Evolutionary conservation across 2,888 invertebrate species (phyloP), one percentile per base, ranked within the genome.

Genomic region (Pseudococcus longispinus): DNA sequence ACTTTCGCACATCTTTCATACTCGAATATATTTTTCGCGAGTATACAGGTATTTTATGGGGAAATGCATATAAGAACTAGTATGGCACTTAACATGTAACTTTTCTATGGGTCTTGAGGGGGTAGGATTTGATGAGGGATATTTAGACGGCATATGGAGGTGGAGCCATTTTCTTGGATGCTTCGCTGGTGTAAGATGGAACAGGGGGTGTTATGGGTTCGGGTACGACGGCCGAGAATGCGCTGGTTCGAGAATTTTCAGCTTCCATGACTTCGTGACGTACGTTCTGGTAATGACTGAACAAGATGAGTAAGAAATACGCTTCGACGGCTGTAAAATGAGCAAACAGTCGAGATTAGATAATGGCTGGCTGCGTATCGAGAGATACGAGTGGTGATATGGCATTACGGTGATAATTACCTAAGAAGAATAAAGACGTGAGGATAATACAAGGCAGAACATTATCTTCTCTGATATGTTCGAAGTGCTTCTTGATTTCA

Each of bases 131-230:
- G 13, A 2, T 3, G 8, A 8, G 20, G 9, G 60, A 29, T 29
- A 20, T 55, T 80, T 86, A 86, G 29, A 86, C 86, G 23, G 86
- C 86, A n/a, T 86, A 86, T 8, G 86, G 86, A 13, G 86, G 86
- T 20, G 86, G 86, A 18, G 86, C 77, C 32, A 29, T 44, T 74
- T 86, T 86, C 15, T 86, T 86, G n/a, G 77, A 46, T 29, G 46
- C 23, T 46, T 86, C 86, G 46, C n/a, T 80, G 32, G 20, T 23
- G 37, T 77, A 86, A 13, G 77, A 44, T 70, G 86, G 29, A 55
- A 77, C 51, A 4, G 86, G 80, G 4, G 77, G 15, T 1, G 13
- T 20, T 1, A 77, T n/a, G 6, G 77, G 26, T 15, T 86, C 86
- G 18, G 86, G 80, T 20, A 51, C 18, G 2, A 29, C 80, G 5